These are phyloP conservation scores for Arion vulgaris DNA, from an alignment of 1,140 invertebrate species.

Conservation along the genomic window DNA sequence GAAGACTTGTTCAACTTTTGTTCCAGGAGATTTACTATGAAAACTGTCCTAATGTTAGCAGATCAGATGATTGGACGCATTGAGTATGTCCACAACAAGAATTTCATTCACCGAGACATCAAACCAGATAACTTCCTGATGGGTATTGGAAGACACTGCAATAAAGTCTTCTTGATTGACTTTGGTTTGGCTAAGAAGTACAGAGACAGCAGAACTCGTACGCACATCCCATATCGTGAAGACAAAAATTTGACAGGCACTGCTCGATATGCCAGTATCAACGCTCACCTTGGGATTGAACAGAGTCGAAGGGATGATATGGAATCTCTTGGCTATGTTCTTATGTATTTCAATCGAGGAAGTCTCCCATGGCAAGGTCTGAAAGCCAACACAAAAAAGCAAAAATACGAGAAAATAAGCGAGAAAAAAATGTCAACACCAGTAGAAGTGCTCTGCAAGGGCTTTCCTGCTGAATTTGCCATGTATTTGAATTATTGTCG, in stretches of 20 bases:
- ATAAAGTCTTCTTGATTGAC: slow-evolving; percentile 96
- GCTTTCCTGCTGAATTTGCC: slow-evolving; percentile 95
- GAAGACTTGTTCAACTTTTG: slow-evolving; percentile 74
- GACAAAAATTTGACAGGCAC: slow-evolving; percentile 98
- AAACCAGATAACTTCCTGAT: slow-evolving; percentile 78
- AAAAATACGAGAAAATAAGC: slow-evolving; percentile 97
- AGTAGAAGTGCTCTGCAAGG: slow-evolving; percentile 94
- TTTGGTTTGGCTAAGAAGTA: slow-evolving; percentile 98
- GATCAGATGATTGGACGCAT: slow-evolving; percentile 83
- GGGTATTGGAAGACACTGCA: slow-evolving; percentile 94
- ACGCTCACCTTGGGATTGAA: slow-evolving; percentile 90
- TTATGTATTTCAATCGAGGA: slow-evolving; percentile 95
- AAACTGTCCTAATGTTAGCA: slow-evolving; percentile 73
- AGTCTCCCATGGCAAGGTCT: slow-evolving; percentile 95
- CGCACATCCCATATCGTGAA: slow-evolving; percentile 94
- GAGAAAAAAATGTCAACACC: slow-evolving; percentile 98
- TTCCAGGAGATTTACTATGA: slow-evolving; percentile 71
- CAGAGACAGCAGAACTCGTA: slow-evolving; percentile 87
- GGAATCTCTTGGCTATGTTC: slow-evolving; percentile 95
- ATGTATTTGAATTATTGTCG: slow-evolving; percentile 99
- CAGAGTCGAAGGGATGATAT: slow-evolving; percentile 91
- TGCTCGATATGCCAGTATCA: slow-evolving; percentile 91
- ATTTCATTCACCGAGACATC: slow-evolving; percentile 80
- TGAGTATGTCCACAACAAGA: slow-evolving; percentile 96
- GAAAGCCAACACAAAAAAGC: slow-evolving; percentile 85